Evolutionary conservation across 2,888 invertebrate species (phyloP).

Genomic region (Sipha maydis): DNA sequence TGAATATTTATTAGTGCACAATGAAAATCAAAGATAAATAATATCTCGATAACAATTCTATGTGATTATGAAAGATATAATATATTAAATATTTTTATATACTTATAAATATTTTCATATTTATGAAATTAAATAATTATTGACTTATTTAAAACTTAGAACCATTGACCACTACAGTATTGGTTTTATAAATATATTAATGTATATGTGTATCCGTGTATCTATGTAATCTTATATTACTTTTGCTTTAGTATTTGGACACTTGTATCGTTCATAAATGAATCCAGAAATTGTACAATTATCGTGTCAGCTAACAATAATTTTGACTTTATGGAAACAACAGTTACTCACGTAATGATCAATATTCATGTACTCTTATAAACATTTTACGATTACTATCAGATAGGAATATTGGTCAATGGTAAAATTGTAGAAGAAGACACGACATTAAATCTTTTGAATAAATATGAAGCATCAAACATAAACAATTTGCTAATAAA

Average conservation of each 20-base stretch:
- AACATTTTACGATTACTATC: background rate
- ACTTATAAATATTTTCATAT: background rate
- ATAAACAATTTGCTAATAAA: background rate
- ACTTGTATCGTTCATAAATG: constrained; percentile 13
- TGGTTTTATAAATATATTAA: no score
- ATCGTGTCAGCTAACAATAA: constrained; percentile 42
- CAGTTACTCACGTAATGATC: constrained; percentile 48
- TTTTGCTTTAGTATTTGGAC: constrained; percentile 36
- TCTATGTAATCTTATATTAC: background rate
- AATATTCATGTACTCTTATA: background rate
- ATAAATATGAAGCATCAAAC: constrained; percentile 3
- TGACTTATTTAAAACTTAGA: no score
- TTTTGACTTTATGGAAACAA: constrained; percentile 44
- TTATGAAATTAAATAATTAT: no score
- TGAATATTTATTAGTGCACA: no score
- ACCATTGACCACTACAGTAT: no score
- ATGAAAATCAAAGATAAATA: no score
- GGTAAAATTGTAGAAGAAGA: constrained; percentile 40
- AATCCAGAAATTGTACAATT: constrained; percentile 46
- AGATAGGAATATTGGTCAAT: constrained; percentile 41
- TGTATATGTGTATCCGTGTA: no score
- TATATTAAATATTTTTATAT: background rate
- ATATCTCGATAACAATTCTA: no score
- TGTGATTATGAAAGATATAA: no score
- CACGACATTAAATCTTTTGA: background rate